Evolutionary conservation across 2,888 invertebrate species (phyloP), one percentile per base, ranked within the genome.

Genomic region (Cheilosia urbana): DNA sequence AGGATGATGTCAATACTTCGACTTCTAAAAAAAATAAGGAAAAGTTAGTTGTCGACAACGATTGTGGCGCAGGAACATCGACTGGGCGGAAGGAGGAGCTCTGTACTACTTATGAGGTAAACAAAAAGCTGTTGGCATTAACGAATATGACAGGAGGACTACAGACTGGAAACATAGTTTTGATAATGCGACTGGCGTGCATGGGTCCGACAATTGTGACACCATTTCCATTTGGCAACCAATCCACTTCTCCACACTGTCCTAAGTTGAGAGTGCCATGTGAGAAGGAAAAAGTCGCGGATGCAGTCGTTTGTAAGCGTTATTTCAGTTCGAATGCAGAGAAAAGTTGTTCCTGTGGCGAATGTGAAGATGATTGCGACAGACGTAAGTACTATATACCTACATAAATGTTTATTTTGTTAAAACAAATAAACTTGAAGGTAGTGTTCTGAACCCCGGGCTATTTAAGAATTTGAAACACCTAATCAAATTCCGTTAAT

Each of bases 191-290:
- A 2, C 72, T 92, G 21, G 89, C 91, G 1, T 92, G 91, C 82
- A 91, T 91, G 88, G 92, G 92, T 0, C 91, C 91, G 1, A 87
- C 90, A 0, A 90, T 92, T 51, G 90, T 92, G 0, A 90, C 90
- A 1, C 83, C 89, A n/a, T 92, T 92, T 71, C 89, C 90, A 1
- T 89, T 91, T 45, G 88, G 88, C 7, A 87, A 77, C 2, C 45
- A 66, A 1, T 5, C 45, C 2, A 24, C 11, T 11, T 17, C 71
- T 0, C 55, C 71, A 11, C 0, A 9, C 21, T 76, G 76, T 37
- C 63, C 77, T 0, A 77, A 58, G 11, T 2, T 51, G 13, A 73
- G 13, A 4, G 90, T 77, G 66, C 87, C 84, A 11, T 85, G 85
- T 49, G 24, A 60, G 13, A 89, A 87, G 51, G 60, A 63, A 0